These are phyloP conservation scores for Mercenaria mercenaria DNA, from an alignment of 1,140 invertebrate genomes.

Conservation along the genomic window DNA sequence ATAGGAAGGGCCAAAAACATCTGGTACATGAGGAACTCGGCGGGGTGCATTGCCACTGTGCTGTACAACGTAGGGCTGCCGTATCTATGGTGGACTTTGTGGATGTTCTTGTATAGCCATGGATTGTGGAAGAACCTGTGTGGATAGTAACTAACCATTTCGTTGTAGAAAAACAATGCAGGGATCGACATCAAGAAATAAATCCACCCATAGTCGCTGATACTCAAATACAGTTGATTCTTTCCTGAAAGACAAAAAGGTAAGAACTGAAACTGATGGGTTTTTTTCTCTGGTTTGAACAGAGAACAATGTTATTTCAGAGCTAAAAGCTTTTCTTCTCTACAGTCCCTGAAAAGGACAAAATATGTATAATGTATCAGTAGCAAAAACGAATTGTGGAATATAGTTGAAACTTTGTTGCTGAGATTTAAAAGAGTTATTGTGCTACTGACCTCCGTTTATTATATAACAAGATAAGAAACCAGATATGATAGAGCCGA, in stretches of 20 bases:
- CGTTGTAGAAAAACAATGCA: conserved; percentile 86
- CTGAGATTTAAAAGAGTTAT: no score
- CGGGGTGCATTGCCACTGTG: conserved; percentile 91
- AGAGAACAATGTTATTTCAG: no score
- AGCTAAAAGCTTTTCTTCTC: no score
- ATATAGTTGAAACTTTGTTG: no score
- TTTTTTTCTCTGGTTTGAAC: no score
- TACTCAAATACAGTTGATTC: conserved; percentile 89
- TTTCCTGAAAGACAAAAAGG: conserved; percentile 86
- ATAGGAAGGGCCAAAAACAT: conserved; percentile 63
- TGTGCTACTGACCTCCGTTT: conserved; percentile 89
- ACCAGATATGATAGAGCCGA: conserved; percentile 87
- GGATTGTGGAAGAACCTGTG: conserved; percentile 91
- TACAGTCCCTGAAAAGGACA: no score
- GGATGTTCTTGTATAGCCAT: conserved; percentile 90
- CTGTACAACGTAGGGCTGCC: conserved; percentile 92
- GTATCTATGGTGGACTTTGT: conserved; percentile 92
- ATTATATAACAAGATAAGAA: conserved; percentile 89
- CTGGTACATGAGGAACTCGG: conserved; percentile 85
- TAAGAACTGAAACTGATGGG: no score
- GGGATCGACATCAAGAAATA: conserved; percentile 86
- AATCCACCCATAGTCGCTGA: conserved; percentile 89
- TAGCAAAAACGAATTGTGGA: no score
- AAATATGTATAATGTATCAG: no score
- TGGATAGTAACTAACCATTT: conserved; percentile 90